Evolutionary conservation across 2,888 invertebrate genomes (phyloP).

Genomic region (Cryptus viduatorius): DNA sequence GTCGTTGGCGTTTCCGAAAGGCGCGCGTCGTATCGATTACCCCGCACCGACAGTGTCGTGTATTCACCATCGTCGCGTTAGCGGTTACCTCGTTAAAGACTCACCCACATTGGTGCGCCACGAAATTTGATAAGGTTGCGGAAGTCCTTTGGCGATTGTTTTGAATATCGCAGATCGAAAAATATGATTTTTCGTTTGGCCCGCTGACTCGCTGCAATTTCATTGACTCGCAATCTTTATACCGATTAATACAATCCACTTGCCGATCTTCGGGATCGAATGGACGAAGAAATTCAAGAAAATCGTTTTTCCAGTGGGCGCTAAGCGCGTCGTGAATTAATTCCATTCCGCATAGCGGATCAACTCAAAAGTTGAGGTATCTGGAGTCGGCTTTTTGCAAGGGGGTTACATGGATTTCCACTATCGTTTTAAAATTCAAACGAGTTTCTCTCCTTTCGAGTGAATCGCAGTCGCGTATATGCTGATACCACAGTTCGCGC

Average conservation of each 20-base stretch:
- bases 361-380: slow-evolving; percentile 73
- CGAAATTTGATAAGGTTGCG: background rate
- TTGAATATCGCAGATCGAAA: background rate
- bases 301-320: slow-evolving; percentile 4
- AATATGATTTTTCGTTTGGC: no score
- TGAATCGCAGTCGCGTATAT: background rate
- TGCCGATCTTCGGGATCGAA: background rate
- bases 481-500: slow-evolving; percentile 3
- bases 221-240: no score
- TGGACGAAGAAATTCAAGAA: background rate
- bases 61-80: background rate
- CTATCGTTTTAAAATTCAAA: slow-evolving; percentile 78
- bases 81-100: background rate
- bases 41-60: background rate
- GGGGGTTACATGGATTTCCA: slow-evolving; percentile 76
- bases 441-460: slow-evolving; percentile 63
- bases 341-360: slow-evolving; percentile 62
- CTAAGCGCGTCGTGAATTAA: slow-evolving; percentile 75
- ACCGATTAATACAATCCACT: background rate
- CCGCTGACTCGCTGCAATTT: no score
- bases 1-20: background rate
- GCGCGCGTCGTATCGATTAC: slow-evolving; percentile 34
- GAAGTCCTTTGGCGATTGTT: background rate
- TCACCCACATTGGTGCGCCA: background rate
- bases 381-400: slow-evolving; percentile 70